These are phyloP conservation scores for Tinamus major DNA, from an alignment of 2,797 vertebrate genomes.

Conservation along the genomic window DNA sequence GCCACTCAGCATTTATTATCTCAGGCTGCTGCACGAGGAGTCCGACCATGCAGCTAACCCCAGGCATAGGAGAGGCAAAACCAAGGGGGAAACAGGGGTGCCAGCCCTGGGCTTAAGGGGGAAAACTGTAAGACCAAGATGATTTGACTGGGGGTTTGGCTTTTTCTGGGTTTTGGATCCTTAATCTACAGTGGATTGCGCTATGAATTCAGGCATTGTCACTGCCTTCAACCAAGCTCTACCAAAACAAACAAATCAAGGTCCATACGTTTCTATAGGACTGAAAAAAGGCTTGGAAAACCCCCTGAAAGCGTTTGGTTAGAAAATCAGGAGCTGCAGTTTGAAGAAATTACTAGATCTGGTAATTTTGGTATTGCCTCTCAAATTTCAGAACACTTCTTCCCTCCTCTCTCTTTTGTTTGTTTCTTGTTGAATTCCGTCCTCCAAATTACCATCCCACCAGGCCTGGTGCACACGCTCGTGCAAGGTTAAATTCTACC, in stretches of 20 bases:
- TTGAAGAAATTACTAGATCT: neutral
- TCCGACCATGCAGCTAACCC: conserved; percentile 47
- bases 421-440: too few relatives aligned
- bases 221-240: neutral
- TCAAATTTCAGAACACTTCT: neutral
- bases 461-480: too few relatives aligned
- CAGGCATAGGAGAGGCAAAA: neutral
- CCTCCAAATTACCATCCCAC: too few relatives aligned
- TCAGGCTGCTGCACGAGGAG: conserved; percentile 65
- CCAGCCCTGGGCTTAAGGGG: conserved; percentile 31
- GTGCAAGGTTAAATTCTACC: too few relatives aligned
- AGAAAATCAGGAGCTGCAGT: neutral
- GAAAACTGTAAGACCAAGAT: neutral
- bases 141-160: neutral
- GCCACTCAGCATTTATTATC: conserved; percentile 70
- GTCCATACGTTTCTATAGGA: neutral
- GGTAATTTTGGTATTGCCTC: neutral
- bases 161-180: neutral
- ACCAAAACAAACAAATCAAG: neutral
- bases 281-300: neutral
- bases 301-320: neutral
- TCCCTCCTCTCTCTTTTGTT: neutral
- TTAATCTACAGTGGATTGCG: neutral
- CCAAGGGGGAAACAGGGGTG: conserved; percentile 32
- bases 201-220: neutral